Base-by-base conservation (phyloP, 2,888 invertebrate species). In the Prenolepis imparis region DNA sequence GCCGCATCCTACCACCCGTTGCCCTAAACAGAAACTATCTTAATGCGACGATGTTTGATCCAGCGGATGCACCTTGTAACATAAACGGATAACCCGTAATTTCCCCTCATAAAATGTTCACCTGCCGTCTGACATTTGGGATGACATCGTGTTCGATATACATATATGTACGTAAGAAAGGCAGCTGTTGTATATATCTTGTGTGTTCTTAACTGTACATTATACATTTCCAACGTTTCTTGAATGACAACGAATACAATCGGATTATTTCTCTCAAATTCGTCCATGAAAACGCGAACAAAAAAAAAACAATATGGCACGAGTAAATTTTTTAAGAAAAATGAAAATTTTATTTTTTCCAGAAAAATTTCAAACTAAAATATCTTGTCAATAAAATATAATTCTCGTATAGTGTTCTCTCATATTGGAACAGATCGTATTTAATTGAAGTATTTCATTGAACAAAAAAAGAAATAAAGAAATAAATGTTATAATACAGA, bases 41-140 rank as follows among this genome's bases (percentile, higher is more conserved):
- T 80, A 80, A 80, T 80, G 66, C 59, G 32, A 41, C 86, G 83
- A 67, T 77, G 84, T 83, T 82, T 88, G 89, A 83, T 75, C 77
- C 77, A 73, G 18, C 77, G 63, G 63, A 81, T 81, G 64, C 63
- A n/a, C 21, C 77, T 77, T 81, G 73, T 59, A 63, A 82, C 61
- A 28, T 74, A 48, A 48, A 55, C 28, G 80, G 66, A 55, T 86
- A 86, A 83, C 32, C 44, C 55, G 57, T 59, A 68, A 57, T 70
- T 78, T 68, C 44, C 24, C 24, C 32, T 44, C 36, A 59, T 73
- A 80, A 72, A 80, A 80, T 80, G 59, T 80, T 72, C 61, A 73
- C 73, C 28, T 32, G 74, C 73, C 41, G 32, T 59, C 78, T 61
- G 78, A 48, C 44, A 61, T 80, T 72, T 59, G 59, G 44, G 15